Conservation (phyloP, 2,113 vertebrate species). For the Addax nasomaculatus region DNA sequence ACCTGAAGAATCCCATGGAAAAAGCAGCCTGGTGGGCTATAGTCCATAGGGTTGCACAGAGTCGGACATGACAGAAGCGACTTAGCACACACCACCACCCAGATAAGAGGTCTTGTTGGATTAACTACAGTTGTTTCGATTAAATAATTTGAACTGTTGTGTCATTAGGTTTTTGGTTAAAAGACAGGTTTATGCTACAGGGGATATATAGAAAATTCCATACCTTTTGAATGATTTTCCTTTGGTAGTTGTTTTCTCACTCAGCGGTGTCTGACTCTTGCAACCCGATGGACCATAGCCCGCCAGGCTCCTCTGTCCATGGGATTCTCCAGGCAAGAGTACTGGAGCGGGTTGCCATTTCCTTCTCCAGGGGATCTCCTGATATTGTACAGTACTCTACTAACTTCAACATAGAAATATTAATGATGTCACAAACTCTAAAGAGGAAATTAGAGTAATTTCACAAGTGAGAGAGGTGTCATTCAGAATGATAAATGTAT, state of each 20-base stretch:
- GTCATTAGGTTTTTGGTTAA: not conserved
- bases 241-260: not conserved
- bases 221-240: not conserved
- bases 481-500: not conserved
- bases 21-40: not conserved
- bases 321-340: not conserved
- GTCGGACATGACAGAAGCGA: rapidly evolving
- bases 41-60: not conserved
- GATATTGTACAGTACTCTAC: not conserved
- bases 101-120: not conserved
- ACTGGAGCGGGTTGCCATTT: not conserved
- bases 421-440: not conserved
- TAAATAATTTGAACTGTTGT: not conserved
- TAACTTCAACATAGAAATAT: not conserved
- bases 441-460: not conserved
- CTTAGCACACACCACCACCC: not conserved
- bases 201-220: not conserved
- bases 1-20: not conserved
- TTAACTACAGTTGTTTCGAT: not conserved
- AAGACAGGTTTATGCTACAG: not conserved
- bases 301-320: not conserved
- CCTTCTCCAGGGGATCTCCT: not conserved
- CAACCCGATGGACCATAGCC: not conserved
- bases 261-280: not conserved
- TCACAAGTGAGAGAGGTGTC: not conserved